Evolutionary conservation across 2,113 vertebrate genomes (phyloP).

Genomic region (Tympanuchus pallidicinctus): DNA sequence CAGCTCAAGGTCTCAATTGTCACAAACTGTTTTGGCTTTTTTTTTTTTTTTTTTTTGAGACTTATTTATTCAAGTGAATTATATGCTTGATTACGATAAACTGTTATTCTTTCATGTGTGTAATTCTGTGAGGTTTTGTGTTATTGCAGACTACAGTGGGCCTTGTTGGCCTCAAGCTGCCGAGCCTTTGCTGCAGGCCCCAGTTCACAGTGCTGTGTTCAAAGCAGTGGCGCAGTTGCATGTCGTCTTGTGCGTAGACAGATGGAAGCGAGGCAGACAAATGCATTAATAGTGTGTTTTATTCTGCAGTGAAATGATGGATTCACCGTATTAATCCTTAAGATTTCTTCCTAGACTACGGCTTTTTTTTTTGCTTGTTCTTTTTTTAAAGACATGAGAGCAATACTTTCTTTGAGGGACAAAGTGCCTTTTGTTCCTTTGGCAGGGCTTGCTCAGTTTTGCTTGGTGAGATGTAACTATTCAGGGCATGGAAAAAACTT

Average conservation of each 20-base stretch:
- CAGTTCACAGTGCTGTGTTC: not conserved
- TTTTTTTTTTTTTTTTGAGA: not conserved
- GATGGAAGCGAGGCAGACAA: conserved; percentile 1
- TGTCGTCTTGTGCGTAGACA: not conserved
- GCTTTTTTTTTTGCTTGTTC: not conserved
- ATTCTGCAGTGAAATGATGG: not conserved
- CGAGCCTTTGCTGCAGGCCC: not conserved
- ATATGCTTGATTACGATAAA: not conserved
- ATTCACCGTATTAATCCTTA: not conserved
- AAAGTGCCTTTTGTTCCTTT: not conserved
- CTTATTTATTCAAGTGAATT: not conserved
- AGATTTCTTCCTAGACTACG: not conserved
- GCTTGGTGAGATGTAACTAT: not conserved
- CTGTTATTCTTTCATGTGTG: conserved; percentile 5
- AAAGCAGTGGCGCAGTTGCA: not conserved
- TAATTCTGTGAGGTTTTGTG: not conserved
- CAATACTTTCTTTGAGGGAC: not conserved
- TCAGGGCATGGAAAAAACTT: not conserved
- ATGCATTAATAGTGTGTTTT: not conserved
- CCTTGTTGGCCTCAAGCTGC: not conserved
- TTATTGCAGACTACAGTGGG: not conserved
- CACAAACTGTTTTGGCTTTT: not conserved
- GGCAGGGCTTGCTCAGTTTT: not conserved
- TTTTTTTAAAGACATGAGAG: not conserved
- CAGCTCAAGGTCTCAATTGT: not conserved